Evolutionary conservation across 2,113 vertebrate species (phyloP), one percentile per base, ranked within the genome.

Genomic region (Microtus montanus): DNA sequence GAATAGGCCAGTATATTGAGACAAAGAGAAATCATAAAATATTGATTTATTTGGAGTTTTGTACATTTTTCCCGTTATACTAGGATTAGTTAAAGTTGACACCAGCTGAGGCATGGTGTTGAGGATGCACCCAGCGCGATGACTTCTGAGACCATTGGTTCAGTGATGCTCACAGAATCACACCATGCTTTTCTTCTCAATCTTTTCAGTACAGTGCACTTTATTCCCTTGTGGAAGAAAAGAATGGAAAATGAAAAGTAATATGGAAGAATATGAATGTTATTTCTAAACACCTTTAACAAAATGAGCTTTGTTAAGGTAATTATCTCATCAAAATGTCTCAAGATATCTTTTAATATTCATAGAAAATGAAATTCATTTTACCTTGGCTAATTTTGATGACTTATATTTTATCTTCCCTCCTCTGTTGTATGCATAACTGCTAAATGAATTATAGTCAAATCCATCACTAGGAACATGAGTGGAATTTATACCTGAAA

Each of bases 271-370:
- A 66, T 79, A 22, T 93, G 4, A 66, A 84, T 64, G 9, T 75
- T 22, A 82, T 87, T 94, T 90, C 44, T 79, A 93, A 97, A 95
- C 49, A 90, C 66, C 19, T 84, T 91, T 61, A 80, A 95, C 89
- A 94, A 96, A 88, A 88, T 86, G 61, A 91, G 7, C 2, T 95
- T 77, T 92, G 33, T 75, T 90, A 90, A 90, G n/a, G 30, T 94
- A 82, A 95, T 94, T 95, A 84, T 82, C 71, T 91, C 66, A 93
- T 92, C 44, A 93, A 66, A 94, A 91, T 94, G 15, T 58, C 54
- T 89, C 85, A 91, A 96, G 89, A 44, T 61, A 89, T 92, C 41
- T 93, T 95, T 92, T 84, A 91, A 68, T 90, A 80, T 47, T 97
- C 71, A 95, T 70, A 68, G 52, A 94, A 84, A 90, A 68, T 6